These are phyloP conservation scores for Limnephilus rhombicus DNA, from an alignment of 2,888 invertebrate genomes.

Conservation along the genomic window DNA sequence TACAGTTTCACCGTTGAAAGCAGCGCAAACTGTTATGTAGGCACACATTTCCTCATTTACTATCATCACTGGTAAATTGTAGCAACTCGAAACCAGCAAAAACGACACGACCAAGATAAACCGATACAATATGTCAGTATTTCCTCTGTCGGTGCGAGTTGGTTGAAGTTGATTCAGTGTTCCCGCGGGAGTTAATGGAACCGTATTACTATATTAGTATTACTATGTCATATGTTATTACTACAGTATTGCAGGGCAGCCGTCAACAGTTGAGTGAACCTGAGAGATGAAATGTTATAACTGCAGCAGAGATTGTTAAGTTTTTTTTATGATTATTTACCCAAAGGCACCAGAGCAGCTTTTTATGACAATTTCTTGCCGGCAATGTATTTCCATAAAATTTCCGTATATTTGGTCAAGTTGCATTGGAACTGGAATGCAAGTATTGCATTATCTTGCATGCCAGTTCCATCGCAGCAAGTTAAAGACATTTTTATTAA, in stretches of 20 bases:
- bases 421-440: too few species aligned
- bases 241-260: not conserved
- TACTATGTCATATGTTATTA: too few species aligned
- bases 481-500: too few species aligned
- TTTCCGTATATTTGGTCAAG: too few species aligned
- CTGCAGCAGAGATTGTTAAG: not conserved
- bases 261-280: not conserved
- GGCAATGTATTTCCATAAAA: too few species aligned
- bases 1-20: not conserved
- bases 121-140: not conserved
- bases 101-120: not conserved
- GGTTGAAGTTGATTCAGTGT: not conserved
- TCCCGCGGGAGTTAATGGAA: not conserved
- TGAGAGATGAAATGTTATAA: not conserved
- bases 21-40: not conserved
- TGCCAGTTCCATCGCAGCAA: too few species aligned
- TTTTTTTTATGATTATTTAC: not conserved
- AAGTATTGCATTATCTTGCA: too few species aligned
- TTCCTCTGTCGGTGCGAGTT: not conserved
- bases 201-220: too few species aligned
- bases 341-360: too few species aligned
- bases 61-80: not conserved
- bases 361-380: too few species aligned
- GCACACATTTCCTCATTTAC: not conserved
- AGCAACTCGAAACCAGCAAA: not conserved